phyloP scores from a whole-genome alignment of 2,888 invertebrate species.

The Masnerella sp. region DNA sequence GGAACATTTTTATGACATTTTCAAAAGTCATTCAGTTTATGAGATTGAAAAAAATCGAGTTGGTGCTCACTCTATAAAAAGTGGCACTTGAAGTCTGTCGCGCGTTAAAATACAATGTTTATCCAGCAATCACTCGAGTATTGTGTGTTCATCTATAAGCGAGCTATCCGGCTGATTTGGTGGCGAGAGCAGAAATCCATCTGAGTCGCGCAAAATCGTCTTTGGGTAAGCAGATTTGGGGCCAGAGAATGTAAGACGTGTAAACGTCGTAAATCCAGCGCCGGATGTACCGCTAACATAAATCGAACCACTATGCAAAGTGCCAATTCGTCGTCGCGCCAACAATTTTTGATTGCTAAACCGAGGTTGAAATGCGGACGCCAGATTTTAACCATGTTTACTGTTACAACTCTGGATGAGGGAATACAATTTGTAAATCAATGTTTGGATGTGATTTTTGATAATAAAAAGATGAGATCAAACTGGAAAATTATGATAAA shows the following conservation, averaged over 20 bases:
- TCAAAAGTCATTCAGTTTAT: too few species aligned
- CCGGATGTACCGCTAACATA: conserved; percentile 31
- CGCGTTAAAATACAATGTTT: conserved; percentile 21
- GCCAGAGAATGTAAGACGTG: conserved; percentile 33
- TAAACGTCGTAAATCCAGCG: conserved; percentile 44
- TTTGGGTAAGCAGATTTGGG: conserved; percentile 35
- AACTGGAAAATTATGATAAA: too few species aligned
- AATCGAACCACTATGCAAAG: conserved; percentile 27
- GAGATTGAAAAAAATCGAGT: too few species aligned
- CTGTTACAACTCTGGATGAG: too few species aligned
- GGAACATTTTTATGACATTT: too few species aligned
- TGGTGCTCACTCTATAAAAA: too few species aligned
- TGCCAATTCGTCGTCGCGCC: conserved; percentile 16
- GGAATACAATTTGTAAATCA: too few species aligned
- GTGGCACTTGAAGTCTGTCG: conserved; percentile 13
- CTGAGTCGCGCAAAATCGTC: conserved; percentile 21
- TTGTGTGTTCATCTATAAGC: conserved; percentile 25
- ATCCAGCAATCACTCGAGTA: conserved; percentile 18
- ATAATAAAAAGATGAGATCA: too few species aligned
- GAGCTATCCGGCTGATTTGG: conserved; percentile 13
- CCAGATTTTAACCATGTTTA: too few species aligned
- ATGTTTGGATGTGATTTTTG: too few species aligned
- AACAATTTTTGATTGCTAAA: too few species aligned
- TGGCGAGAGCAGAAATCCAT: conserved; percentile 22
- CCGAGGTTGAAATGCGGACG: too few species aligned